Percentiles rank a stretch among this genome's conserved stretches.
Conservation (phyloP, 2,888 invertebrate species). For the Mantis religiosa region DNA sequence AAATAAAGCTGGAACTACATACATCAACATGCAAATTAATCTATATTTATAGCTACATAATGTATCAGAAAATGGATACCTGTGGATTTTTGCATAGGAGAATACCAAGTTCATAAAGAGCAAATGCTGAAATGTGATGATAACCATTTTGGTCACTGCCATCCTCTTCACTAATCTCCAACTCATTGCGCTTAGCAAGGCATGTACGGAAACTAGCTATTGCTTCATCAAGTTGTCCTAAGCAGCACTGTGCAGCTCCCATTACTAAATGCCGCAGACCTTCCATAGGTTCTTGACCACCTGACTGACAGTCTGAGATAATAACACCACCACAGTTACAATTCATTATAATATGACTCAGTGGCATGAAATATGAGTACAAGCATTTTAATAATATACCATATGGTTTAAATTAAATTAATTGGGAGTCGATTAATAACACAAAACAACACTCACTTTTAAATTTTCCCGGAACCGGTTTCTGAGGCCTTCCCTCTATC, state of each 20-base stretch:
- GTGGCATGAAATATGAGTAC: not conserved
- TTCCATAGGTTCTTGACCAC: slow-evolving; percentile 50
- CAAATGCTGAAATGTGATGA: slow-evolving; percentile 59
- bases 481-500: too few species aligned
- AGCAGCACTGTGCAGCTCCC: slow-evolving; percentile 49
- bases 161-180: slow-evolving; percentile 33
- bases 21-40: too few species aligned
- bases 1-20: too few species aligned
- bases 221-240: slow-evolving; percentile 44
- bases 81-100: slow-evolving; percentile 46
- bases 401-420: too few species aligned
- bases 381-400: not conserved
- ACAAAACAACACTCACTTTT: too few species aligned
- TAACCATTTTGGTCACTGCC: slow-evolving; percentile 30
- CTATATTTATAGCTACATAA: too few species aligned
- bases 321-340: not conserved
- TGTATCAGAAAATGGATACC: slow-evolving; percentile 37
- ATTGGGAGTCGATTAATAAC: too few species aligned
- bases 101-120: slow-evolving; percentile 59
- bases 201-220: slow-evolving; percentile 43
- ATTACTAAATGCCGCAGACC: slow-evolving; percentile 52
- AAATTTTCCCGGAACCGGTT: too few species aligned
- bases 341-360: not conserved
- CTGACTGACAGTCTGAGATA: slow-evolving; percentile 24
- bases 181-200: slow-evolving; percentile 37